phyloP scores from a whole-genome alignment of 2,888 invertebrate genomes.

The Dascillus cervinus region DNA sequence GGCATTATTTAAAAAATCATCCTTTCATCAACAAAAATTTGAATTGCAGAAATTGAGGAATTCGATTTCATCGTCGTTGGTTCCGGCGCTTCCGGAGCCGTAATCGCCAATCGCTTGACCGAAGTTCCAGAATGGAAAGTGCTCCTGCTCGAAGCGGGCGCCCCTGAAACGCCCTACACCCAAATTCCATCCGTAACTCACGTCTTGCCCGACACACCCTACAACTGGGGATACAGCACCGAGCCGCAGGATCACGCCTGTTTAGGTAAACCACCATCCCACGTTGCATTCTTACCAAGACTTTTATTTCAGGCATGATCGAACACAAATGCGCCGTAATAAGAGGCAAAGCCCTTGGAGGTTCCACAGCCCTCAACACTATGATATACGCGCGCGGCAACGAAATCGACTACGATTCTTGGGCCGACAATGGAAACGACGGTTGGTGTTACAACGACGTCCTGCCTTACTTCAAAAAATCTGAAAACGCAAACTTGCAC shows the following conservation, averaged over 20 bases:
- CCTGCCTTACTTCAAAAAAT: conserved; percentile 68
- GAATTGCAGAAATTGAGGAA: conserved; percentile 30
- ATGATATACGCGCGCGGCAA: conserved; percentile 74
- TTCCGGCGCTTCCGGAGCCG: conserved; percentile 44
- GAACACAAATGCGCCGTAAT: conserved; percentile 27
- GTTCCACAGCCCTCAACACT: conserved; percentile 70
- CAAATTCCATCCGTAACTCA: conserved; percentile 41
- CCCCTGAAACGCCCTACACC: conserved; percentile 40
- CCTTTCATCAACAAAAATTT: too few relatives aligned
- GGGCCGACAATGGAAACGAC: conserved; percentile 62
- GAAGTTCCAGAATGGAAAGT: conserved; percentile 43
- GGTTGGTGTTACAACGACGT: conserved; percentile 70
- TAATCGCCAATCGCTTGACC: conserved; percentile 43
- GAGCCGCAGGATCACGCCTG: conserved; percentile 48
- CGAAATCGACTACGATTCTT: conserved; percentile 64
- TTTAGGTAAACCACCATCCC: conserved; percentile 31
- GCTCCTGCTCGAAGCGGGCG: conserved; percentile 49
- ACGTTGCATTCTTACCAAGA: too few relatives aligned
- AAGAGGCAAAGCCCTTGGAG: conserved; percentile 71
- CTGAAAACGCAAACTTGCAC: conserved; percentile 62
- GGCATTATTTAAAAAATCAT: too few relatives aligned
- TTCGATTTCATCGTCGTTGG: conserved; percentile 44
- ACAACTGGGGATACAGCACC: conserved; percentile 52
- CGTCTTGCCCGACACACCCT: conserved; percentile 42
- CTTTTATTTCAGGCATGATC: conserved; percentile 24